A percentile compares a stretch with the other conserved stretches of the same genome.
phyloP scores from a whole-genome alignment of 2,797 vertebrate species.

The Etheostoma nigrum region DNA sequence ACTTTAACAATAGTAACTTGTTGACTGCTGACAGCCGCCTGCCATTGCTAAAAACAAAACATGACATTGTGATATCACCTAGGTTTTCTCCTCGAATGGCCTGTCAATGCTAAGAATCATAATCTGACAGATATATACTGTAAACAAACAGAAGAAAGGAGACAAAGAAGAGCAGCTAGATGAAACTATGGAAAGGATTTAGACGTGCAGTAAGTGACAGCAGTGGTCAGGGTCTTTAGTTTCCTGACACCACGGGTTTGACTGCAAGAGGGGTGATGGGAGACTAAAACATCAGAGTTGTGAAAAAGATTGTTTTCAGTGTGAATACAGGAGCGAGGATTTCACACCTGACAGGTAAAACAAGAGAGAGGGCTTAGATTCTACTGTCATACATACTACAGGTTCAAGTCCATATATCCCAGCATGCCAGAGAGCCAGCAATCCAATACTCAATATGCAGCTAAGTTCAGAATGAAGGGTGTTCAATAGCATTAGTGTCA shows the following conservation, averaged over 20 bases:
- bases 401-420: slow-evolving; percentile 17
- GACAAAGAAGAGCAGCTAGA: slow-evolving; percentile 8
- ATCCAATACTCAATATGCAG: background rate
- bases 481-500: background rate
- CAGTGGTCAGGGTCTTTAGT: slow-evolving; percentile 18
- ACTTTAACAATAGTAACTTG: background rate
- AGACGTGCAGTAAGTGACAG: slow-evolving; percentile 6
- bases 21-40: background rate
- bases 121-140: background rate
- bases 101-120: background rate
- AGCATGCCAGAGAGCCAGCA: background rate
- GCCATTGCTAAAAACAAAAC: background rate
- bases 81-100: slow-evolving; percentile 5
- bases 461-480: slow-evolving; percentile 20
- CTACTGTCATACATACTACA: slow-evolving; percentile 55
- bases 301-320: slow-evolving; percentile 40
- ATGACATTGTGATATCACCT: background rate
- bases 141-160: background rate
- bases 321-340: slow-evolving; percentile 30
- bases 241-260: slow-evolving; percentile 50
- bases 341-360: slow-evolving; percentile 59
- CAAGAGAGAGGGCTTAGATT: slow-evolving; percentile 53
- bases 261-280: slow-evolving; percentile 35
- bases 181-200: slow-evolving; percentile 18
- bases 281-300: slow-evolving; percentile 29